phyloP scores from a whole-genome alignment of 2,888 invertebrate species.

The Drosophila fulvimacula region DNA sequence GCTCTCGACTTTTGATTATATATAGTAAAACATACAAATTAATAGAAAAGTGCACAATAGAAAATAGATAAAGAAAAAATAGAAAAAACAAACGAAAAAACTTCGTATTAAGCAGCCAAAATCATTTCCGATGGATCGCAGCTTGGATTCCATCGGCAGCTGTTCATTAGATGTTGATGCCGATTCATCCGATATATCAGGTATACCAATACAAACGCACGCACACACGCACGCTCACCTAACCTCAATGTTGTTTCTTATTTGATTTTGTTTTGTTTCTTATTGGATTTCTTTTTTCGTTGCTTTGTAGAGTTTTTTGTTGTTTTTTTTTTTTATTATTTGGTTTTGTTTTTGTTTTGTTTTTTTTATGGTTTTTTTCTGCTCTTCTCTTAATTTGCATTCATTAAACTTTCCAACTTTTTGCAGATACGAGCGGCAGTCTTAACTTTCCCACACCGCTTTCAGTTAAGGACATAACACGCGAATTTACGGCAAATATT shows the following conservation, averaged over 20 bases:
- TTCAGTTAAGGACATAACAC: slow-evolving; percentile 86
- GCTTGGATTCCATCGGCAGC: slow-evolving; percentile 93
- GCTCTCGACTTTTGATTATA: slow-evolving; percentile 19
- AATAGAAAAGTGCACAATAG: slow-evolving; percentile 30
- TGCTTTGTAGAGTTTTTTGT: slow-evolving; percentile 5
- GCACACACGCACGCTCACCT: slow-evolving; percentile 20
- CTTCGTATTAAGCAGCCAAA: slow-evolving; percentile 40
- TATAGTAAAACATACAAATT: slow-evolving; percentile 21
- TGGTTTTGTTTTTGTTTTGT: slow-evolving; percentile 4
- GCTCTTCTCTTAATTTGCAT: slow-evolving; percentile 33
- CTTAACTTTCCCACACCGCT: slow-evolving; percentile 88
- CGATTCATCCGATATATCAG: slow-evolving; percentile 89
- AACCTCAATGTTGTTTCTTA: slow-evolving; percentile 42
- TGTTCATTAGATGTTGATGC: slow-evolving; percentile 94
- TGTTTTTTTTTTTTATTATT: slow-evolving; percentile 9
- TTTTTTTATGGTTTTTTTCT: slow-evolving; percentile 12
- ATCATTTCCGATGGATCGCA: slow-evolving; percentile 88
- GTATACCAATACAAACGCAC: slow-evolving; percentile 84
- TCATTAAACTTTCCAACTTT: slow-evolving; percentile 14
- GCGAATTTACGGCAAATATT: slow-evolving; percentile 87
- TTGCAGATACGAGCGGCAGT: slow-evolving; percentile 87
- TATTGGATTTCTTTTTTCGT: slow-evolving; percentile 9
- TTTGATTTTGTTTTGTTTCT: slow-evolving; percentile 13
- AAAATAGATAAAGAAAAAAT: slow-evolving; percentile 13
- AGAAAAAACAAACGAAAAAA: slow-evolving; percentile 3